Base-by-base conservation (phyloP, 2,113 vertebrate genomes). In the Tragelaphus imberbis region DNA sequence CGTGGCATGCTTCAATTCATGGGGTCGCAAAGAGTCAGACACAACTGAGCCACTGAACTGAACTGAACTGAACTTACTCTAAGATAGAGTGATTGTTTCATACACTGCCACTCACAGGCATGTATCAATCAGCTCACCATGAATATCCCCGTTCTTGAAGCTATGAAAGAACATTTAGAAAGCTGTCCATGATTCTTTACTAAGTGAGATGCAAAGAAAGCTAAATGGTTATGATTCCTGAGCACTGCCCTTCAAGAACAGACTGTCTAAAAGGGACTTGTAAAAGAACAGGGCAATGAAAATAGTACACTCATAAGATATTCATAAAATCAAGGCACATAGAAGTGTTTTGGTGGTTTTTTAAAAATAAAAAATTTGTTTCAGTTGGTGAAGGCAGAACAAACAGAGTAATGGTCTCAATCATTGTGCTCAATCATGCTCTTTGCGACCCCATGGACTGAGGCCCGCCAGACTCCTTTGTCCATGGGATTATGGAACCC, bases 161-260 rank as follows among this genome's bases (percentile, higher is more conserved):
- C 58, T 58, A 49, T 27, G n/a, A 56, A 77, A 97, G 80, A 47
- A 81, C 58, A 44, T 94, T 80, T 89, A 84, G 55, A 58, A 56
- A 90, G 28, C 28, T 47, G 81, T 16, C 11, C 21, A 11, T 28
- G 77, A 63, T 40, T 90, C 55, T 89, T 89, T 55, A 36, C 56
- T 25, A 47, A 65, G 55, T 85, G 16, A 94, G 44, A 77, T 55
- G 15, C 13, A 81, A 55, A 93, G 44, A 94, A 95, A 92, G 63
- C 21, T 28, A 79, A 92, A 63, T 51, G n/a, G 6, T 2, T 85
- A 6, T 61, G 28, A 75, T 49, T 84, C 36, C 65, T 59, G n/a
- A 55, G 80, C 28, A 84, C 47, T 58, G 5, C 11, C 27, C n/a
- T 36, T 49, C 19, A 44, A 88, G 68, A 94, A 55, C 25, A 84